These are phyloP conservation scores for Fukomys damarensis DNA, from an alignment of 2,113 vertebrate species.

Conservation along the genomic window DNA sequence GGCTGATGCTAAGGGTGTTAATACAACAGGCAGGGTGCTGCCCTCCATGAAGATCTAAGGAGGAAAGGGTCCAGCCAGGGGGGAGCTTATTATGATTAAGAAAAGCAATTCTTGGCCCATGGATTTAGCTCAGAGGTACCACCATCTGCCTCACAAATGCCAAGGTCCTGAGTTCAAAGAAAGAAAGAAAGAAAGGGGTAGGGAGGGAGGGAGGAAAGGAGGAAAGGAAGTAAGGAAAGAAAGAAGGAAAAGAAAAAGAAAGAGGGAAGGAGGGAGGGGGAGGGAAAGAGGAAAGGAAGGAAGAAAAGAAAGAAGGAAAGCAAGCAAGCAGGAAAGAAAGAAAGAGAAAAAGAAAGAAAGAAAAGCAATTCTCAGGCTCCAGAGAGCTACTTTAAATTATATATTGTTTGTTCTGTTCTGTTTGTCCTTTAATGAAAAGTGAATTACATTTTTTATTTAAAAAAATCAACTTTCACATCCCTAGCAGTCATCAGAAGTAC, in stretches of 20 bases:
- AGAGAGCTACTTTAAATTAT: background rate
- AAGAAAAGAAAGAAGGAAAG: no score
- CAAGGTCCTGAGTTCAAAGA: no score
- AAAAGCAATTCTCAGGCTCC: background rate
- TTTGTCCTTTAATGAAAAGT: background rate
- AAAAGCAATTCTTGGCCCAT: background rate
- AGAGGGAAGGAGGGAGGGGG: no score
- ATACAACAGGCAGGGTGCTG: accelerated
- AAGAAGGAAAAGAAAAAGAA: no score
- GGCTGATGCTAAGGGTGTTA: background rate
- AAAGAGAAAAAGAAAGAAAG: no score
- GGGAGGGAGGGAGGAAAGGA: no score
- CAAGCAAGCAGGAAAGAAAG: no score
- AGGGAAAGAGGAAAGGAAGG: no score
- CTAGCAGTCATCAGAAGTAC: background rate
- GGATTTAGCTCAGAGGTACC: no score
- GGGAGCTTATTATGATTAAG: background rate
- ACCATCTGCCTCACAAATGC: no score
- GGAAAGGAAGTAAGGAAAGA: no score
- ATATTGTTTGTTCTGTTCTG: background rate
- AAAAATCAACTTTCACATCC: background rate
- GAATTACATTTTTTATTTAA: background rate
- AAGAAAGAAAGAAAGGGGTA: no score
- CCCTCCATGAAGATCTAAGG: background rate
- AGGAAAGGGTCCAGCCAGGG: background rate